Base-by-base conservation (phyloP, 2,888 invertebrate genomes). In the Pseudoips prasinana region DNA sequence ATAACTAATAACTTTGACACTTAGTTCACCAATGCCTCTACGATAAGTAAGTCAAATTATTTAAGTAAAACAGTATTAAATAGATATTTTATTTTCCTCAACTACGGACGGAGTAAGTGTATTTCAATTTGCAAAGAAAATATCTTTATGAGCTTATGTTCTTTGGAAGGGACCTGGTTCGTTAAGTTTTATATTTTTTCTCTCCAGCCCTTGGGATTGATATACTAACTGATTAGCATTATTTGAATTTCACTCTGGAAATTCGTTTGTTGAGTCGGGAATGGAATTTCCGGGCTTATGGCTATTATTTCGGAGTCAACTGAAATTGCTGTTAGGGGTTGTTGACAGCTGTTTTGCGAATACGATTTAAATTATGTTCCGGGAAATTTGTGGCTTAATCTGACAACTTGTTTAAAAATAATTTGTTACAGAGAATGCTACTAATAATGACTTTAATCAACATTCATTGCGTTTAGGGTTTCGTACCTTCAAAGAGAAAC, bases 81-180 rank as follows among this genome's bases (percentile, higher is more conserved):
- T 26, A 23, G 18, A 22, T 29, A 19, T 26, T 19, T 10, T 34
- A 29, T 11, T 29, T 29, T 14, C 14, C 7, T n/a, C 1, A 7
- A 11, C 23, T 20, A 19, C 10, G 25, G 22, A n/a, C 7, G 22
- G 14, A 7, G 9, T 14, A 25, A 8, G 7, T 29, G 22, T 41
- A 36, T 51, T 47, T 41, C 25, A 41, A 46, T 50, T 47, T 46
- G 39, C 32, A 18, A 48, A 48, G 44, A 39, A 35, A 50, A 40
- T 43, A 41, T 55, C 45, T 25, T 42, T 39, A 11, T 28, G 30
- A 39, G 45, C 43, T 48, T 46, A 51, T 28, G 31, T 38, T 36
- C 10, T 35, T 36, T 19, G 29, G 31, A 43, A 33, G 46, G 33
- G 26, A 37, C 25, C 44, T 40, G 8, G 8, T 29, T 50, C 41